A percentile compares a stretch with the other conserved stretches of the same genome.
These are phyloP conservation scores for Buceros bicornis DNA, from an alignment of 2,797 vertebrate species.

Conservation along the genomic window DNA sequence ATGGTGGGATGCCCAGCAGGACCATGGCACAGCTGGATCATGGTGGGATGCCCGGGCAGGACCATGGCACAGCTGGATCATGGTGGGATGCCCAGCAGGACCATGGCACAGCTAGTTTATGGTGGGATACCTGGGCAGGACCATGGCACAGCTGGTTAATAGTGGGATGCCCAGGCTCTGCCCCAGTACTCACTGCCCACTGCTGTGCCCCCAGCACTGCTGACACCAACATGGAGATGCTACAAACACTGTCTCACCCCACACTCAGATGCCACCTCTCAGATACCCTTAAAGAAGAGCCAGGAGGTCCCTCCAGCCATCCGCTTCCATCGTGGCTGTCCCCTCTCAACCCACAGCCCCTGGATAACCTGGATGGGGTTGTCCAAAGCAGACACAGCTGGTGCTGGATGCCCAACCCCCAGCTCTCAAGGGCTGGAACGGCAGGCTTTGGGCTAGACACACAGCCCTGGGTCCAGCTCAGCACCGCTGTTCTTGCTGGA, in stretches of 20 bases:
- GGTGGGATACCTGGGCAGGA: no score
- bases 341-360: not conserved
- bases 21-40: no score
- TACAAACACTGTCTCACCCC: not conserved
- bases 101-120: no score
- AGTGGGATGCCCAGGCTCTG: not conserved
- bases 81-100: no score
- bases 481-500: not conserved
- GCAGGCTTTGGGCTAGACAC: not conserved
- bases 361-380: fast-evolving
- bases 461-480: not conserved
- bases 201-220: not conserved
- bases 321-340: no score
- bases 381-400: not conserved
- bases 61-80: no score
- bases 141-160: no score
- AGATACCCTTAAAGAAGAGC: not conserved
- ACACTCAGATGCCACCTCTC: fast-evolving
- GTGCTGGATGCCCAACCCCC: not conserved
- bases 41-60: no score
- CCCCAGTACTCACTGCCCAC: fast-evolving
- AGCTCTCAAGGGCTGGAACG: fast-evolving
- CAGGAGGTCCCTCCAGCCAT: not conserved
- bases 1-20: no score
- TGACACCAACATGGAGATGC: not conserved